Conservation (phyloP, 2,113 vertebrate genomes). For the Scomber colias region DNA sequence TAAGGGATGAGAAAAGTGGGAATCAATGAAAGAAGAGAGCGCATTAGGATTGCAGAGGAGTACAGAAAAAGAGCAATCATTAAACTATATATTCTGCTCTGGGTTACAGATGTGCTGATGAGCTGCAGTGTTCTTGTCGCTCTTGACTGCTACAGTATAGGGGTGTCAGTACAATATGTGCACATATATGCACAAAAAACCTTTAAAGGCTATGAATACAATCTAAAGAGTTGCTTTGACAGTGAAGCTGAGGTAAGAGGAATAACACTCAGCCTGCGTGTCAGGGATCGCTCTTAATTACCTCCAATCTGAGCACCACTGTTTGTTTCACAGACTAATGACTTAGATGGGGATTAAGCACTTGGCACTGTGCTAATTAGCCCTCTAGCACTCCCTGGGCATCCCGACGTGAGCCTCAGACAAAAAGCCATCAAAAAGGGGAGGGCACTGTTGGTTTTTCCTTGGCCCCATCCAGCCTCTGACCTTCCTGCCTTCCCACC, state of each 20-base stretch:
- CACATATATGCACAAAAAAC: not conserved
- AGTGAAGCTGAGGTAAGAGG: conserved; percentile 41
- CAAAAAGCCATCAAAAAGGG: conserved; percentile 39
- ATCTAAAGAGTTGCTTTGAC: conserved; percentile 40
- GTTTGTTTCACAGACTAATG: conserved; percentile 72
- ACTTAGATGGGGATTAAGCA: conserved; percentile 73
- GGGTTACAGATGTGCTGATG: not conserved
- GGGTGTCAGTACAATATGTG: not conserved
- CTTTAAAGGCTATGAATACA: not conserved
- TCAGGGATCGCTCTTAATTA: conserved; percentile 76
- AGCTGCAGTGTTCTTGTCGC: not conserved
- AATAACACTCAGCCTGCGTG: conserved; percentile 53
- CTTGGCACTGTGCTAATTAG: conserved; percentile 72
- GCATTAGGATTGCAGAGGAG: conserved; percentile 3
- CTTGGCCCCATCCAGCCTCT: not conserved
- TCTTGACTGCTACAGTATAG: too few species aligned
- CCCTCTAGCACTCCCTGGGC: conserved; percentile 52
- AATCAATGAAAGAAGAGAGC: conserved; percentile 2
- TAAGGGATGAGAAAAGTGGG: not conserved
- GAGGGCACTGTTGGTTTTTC: not conserved
- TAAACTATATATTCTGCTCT: not conserved
- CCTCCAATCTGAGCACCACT: conserved; percentile 60
- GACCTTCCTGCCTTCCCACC: not conserved
- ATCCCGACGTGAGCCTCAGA: conserved; percentile 41
- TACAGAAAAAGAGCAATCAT: not conserved